phyloP scores from a whole-genome alignment of 2,113 vertebrate species.

The Mastomys coucha region DNA sequence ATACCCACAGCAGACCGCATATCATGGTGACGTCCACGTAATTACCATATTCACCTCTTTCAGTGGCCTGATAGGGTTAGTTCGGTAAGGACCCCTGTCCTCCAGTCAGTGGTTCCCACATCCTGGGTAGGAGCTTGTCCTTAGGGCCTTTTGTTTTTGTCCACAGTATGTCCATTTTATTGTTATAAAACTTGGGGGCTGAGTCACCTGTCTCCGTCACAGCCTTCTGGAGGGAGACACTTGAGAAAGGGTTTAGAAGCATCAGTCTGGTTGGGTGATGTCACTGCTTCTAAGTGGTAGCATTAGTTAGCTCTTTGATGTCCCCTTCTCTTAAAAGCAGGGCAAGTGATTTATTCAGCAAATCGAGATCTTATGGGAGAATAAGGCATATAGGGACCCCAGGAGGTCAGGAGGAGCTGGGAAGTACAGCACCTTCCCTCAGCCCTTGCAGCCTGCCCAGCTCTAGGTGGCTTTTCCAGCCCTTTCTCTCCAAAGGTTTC shows the following conservation, averaged over 20 bases:
- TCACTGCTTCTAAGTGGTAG: not conserved
- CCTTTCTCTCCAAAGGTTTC: conserved; percentile 77
- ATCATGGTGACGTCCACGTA: not conserved
- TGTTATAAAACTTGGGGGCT: not conserved
- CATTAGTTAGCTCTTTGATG: not conserved
- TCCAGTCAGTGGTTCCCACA: accelerated
- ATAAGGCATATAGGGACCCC: not conserved
- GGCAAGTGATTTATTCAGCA: conserved; percentile 29
- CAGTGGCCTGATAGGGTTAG: not conserved
- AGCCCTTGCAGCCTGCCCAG: conserved; percentile 70
- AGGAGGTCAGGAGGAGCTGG: not conserved
- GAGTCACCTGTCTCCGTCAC: not conserved
- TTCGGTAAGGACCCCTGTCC: not conserved
- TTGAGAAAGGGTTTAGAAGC: not conserved
- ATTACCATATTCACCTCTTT: not conserved
- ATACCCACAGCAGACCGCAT: not conserved
- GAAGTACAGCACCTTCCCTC: conserved; percentile 65
- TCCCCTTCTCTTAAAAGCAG: not conserved
- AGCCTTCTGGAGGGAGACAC: not conserved
- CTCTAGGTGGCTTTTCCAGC: conserved; percentile 76
- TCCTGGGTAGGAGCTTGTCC: not conserved
- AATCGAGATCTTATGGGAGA: not conserved
- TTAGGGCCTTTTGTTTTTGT: not conserved
- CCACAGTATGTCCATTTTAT: not conserved
- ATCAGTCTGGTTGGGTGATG: not conserved